A percentile compares a stretch with the other conserved stretches of the same genome.
phyloP scores from a whole-genome alignment of 2,888 invertebrate genomes.

The Trissoscelio sp. region DNA sequence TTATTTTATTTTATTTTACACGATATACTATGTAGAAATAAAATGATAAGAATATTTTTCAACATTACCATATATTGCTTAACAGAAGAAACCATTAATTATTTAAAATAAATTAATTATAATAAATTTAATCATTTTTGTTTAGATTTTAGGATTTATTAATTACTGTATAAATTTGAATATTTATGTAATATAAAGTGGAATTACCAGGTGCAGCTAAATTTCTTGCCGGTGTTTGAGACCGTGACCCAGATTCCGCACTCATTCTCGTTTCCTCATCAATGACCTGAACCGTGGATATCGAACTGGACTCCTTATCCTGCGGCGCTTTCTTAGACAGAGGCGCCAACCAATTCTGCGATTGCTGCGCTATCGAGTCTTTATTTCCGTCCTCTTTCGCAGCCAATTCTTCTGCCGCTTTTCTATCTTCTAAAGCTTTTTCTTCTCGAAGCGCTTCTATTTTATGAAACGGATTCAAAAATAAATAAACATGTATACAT shows the following conservation, averaged over 20 bases:
- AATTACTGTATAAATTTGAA: too few species aligned
- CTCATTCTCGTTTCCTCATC: slow-evolving; percentile 85
- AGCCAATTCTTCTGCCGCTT: slow-evolving; percentile 19
- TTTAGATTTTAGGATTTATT: slow-evolving; percentile 1
- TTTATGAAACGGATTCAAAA: neutral
- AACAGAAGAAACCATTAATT: too few species aligned
- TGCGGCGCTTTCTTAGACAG: slow-evolving; percentile 75
- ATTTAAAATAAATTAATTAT: too few species aligned
- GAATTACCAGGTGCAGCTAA: slow-evolving; percentile 78
- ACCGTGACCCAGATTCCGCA: slow-evolving; percentile 82
- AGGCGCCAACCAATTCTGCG: slow-evolving; percentile 81
- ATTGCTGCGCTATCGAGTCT: slow-evolving; percentile 57
- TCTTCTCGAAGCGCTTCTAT: slow-evolving; percentile 37
- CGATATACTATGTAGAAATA: too few species aligned
- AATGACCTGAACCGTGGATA: slow-evolving; percentile 83
- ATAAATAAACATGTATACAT: neutral
- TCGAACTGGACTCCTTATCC: slow-evolving; percentile 65
- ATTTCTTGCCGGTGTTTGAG: slow-evolving; percentile 82
- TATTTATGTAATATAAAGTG: neutral
- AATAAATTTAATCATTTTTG: neutral
- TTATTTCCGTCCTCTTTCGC: slow-evolving; percentile 39
- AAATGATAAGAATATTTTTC: too few species aligned
- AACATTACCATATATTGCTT: too few species aligned
- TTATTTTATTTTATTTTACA: too few species aligned
- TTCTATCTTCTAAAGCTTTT: slow-evolving; percentile 21